These are phyloP conservation scores for Diorhabda elongata DNA, from an alignment of 1,140 invertebrate species.

Conservation along the genomic window DNA sequence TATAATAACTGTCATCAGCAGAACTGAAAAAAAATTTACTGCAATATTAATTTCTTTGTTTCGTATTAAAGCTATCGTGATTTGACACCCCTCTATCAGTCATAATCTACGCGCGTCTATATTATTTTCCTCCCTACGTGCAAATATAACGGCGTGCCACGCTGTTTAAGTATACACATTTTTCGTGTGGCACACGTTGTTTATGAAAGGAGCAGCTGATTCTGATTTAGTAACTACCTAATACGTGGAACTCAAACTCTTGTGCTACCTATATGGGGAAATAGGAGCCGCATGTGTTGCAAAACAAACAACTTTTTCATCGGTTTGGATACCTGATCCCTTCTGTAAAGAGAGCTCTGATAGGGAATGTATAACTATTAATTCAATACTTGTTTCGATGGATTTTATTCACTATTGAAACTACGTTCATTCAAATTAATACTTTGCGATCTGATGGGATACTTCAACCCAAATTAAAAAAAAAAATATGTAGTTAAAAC, in stretches of 20 bases:
- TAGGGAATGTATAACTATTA: no score
- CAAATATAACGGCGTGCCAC: constrained; percentile 8
- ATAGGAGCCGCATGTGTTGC: constrained; percentile 29
- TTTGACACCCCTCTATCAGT: constrained; percentile 8
- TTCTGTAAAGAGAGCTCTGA: constrained; percentile 1
- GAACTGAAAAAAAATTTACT: background rate
- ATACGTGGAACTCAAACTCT: constrained; percentile 20
- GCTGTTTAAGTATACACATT: constrained; percentile 17
- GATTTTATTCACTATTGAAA: no score
- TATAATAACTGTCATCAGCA: constrained; percentile 1
- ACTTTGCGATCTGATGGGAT: no score
- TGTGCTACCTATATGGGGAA: constrained; percentile 4
- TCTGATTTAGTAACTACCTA: constrained; percentile 29
- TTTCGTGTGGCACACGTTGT: constrained; percentile 28
- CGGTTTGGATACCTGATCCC: constrained; percentile 33
- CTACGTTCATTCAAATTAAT: no score
- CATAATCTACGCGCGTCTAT: constrained; percentile 6
- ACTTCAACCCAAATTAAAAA: no score
- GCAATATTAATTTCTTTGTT: background rate
- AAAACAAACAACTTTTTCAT: constrained; percentile 36
- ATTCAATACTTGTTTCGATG: no score
- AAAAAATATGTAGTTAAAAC: no score
- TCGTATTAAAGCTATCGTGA: background rate
- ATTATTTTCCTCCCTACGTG: constrained; percentile 14
- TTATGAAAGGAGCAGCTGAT: constrained; percentile 34